These are phyloP conservation scores for Osmoderma eremita DNA, from an alignment of 2,888 invertebrate genomes.

Conservation along the genomic window DNA sequence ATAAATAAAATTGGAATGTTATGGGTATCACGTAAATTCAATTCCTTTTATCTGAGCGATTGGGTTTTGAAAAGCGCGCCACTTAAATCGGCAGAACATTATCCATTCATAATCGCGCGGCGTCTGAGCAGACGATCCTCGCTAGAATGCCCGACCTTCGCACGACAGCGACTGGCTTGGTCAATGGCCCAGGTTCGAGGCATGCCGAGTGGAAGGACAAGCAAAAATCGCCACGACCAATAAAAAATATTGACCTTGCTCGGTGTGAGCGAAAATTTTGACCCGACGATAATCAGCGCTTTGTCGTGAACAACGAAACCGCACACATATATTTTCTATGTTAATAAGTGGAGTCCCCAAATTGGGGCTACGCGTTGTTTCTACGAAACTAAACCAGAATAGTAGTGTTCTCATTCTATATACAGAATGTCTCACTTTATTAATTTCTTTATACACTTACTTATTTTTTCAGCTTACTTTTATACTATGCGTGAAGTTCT, in stretches of 20 bases:
- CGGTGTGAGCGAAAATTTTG: slow-evolving; percentile 29
- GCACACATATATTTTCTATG: slow-evolving; percentile 37
- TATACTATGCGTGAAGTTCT: no score
- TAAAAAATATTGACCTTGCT: slow-evolving; percentile 47
- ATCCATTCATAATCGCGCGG: slow-evolving; percentile 37
- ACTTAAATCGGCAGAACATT: slow-evolving; percentile 12
- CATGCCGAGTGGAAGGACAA: slow-evolving; percentile 45
- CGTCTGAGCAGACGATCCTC: slow-evolving; percentile 33
- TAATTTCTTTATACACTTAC: no score
- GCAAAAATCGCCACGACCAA: slow-evolving; percentile 45
- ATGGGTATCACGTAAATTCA: not conserved
- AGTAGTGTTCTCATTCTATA: no score
- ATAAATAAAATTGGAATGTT: not conserved
- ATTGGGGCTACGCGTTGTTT: slow-evolving; percentile 14
- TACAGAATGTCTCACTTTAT: no score
- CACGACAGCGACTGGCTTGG: slow-evolving; percentile 53
- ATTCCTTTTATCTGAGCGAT: no score
- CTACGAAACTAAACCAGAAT: not conserved
- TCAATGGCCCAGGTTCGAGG: slow-evolving; percentile 59
- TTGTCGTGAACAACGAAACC: slow-evolving; percentile 33
- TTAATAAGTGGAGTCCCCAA: slow-evolving; percentile 37
- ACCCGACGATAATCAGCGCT: slow-evolving; percentile 17
- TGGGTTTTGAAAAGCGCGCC: slow-evolving; percentile 17
- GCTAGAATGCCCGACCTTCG: slow-evolving; percentile 45
- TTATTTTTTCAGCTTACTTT: no score